Evolutionary conservation across 2,113 vertebrate genomes (phyloP).

Genomic region (Pseudopipra pipra): DNA sequence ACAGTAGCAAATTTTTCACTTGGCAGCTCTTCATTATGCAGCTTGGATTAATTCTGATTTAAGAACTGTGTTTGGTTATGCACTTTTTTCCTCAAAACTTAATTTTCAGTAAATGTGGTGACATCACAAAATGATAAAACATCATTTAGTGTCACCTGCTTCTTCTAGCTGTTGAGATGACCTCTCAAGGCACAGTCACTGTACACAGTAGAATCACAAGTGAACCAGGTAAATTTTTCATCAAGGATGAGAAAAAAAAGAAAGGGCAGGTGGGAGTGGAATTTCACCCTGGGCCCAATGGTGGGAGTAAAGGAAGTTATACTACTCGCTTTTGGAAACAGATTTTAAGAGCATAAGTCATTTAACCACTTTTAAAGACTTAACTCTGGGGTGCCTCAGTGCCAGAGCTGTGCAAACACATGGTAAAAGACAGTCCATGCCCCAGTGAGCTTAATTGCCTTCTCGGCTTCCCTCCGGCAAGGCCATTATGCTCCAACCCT

Average conservation of each 20-base stretch:
- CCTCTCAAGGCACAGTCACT: background rate
- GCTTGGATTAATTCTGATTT: conserved; percentile 9
- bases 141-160: background rate
- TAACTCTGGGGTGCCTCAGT: background rate
- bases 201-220: background rate
- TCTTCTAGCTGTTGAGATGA: background rate
- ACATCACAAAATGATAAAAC: background rate
- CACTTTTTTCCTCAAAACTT: background rate
- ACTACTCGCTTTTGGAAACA: background rate
- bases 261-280: background rate
- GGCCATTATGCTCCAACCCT: background rate
- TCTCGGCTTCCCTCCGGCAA: background rate
- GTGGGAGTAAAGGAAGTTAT: background rate
- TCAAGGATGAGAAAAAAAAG: background rate
- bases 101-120: background rate
- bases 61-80: background rate
- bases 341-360: background rate
- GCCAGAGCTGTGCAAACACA: background rate
- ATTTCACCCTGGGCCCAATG: background rate
- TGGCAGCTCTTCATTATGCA: conserved; percentile 30
- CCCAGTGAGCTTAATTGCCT: conserved; percentile 6
- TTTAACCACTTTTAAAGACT: conserved; percentile 10
- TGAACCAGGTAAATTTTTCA: background rate
- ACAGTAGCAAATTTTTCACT: conserved; percentile 18
- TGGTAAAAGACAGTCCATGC: conserved; percentile 1